These are phyloP conservation scores for Sebastes trivittatus DNA, from an alignment of 2,797 vertebrate genomes.

Conservation along the genomic window DNA sequence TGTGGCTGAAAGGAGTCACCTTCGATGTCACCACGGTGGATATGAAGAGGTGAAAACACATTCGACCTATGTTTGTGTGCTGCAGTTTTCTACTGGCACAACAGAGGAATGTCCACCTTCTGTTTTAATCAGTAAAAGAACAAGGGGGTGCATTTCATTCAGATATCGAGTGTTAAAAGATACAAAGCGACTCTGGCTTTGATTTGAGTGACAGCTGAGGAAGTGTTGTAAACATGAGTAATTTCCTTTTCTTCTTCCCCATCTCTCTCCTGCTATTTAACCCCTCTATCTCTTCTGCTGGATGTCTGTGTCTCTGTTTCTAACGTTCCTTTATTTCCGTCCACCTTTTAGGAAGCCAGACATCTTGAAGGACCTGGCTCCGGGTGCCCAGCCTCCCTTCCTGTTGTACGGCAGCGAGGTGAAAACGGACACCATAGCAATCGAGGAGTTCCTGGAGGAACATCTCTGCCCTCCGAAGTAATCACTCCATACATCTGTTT, in stretches of 20 bases:
- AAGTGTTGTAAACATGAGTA: neutral
- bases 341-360: conserved; percentile 85
- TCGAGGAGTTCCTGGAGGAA: conserved; percentile 94
- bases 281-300: neutral
- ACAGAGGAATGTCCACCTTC: neutral
- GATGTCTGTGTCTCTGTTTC: neutral
- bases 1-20: conserved; percentile 93
- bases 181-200: neutral
- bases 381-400: conserved; percentile 92
- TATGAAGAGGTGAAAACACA: conserved; percentile 87
- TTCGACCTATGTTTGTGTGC: neutral
- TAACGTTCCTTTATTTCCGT: neutral
- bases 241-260: neutral
- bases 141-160: neutral
- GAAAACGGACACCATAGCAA: conserved; percentile 89
- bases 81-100: conserved; percentile 5
- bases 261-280: neutral
- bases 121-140: conserved; percentile 4
- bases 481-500: neutral
- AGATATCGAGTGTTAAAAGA: conserved; percentile 5
- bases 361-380: conserved; percentile 89
- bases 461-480: conserved; percentile 90
- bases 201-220: neutral
- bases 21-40: conserved; percentile 94
- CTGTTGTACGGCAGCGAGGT: conserved; percentile 88